Conservation (phyloP, 1,140 invertebrate species). For the Ectropis grisescens region DNA sequence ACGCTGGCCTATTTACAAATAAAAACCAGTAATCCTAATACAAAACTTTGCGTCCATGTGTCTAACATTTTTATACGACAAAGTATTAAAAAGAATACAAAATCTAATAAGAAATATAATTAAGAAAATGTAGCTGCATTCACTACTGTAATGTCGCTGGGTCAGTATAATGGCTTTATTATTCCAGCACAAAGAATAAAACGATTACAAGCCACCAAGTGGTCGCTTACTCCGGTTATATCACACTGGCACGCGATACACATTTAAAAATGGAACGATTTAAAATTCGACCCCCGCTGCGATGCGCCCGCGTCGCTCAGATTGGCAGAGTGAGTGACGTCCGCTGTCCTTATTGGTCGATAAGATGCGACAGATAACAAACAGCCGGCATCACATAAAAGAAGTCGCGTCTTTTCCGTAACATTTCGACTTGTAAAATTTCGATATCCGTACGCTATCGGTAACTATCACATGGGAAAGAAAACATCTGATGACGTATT, state of each 20-base stretch:
- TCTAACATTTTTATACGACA: too few relatives aligned
- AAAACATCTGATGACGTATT: conserved; percentile 52
- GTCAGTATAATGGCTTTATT: too few relatives aligned
- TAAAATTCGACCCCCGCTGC: conserved; percentile 48
- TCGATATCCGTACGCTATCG: too few relatives aligned
- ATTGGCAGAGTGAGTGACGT: conserved; percentile 65
- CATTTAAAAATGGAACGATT: conserved; percentile 47
- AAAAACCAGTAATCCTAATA: too few relatives aligned
- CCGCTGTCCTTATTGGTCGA: conserved; percentile 58
- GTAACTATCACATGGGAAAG: conserved; percentile 39
- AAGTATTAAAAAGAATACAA: too few relatives aligned
- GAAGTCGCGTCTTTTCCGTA: conserved; percentile 39
- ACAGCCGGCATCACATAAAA: conserved; percentile 50
- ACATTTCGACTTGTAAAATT: conserved; percentile 47
- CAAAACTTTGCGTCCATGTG: too few relatives aligned
- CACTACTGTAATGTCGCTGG: too few relatives aligned
- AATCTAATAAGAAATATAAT: too few relatives aligned
- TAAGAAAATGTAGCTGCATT: too few relatives aligned
- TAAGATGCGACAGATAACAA: conserved; percentile 64
- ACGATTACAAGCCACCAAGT: too few relatives aligned
- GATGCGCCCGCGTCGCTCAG: conserved; percentile 33
- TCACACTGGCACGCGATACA: conserved; percentile 46
- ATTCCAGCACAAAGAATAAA: too few relatives aligned
- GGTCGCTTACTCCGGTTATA: conserved; percentile 28
- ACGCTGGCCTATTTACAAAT: too few relatives aligned